Conservation (phyloP, 2,797 vertebrate genomes). For the Spea hammondii region DNA sequence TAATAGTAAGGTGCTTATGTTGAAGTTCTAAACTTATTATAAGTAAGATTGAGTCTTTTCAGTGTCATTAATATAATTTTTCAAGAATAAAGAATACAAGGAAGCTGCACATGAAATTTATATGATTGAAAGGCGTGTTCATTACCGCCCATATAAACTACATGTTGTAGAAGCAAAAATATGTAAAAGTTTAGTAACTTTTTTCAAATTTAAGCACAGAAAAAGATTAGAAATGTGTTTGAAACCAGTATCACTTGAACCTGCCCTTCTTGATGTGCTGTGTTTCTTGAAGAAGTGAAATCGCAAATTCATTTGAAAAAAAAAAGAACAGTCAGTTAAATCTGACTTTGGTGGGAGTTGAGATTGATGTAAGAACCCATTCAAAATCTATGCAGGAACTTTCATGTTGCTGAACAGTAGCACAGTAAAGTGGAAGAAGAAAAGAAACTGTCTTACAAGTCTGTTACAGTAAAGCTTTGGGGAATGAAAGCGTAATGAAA, state of each 20-base stretch:
- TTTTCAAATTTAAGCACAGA: not conserved
- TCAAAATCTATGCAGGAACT: conserved; percentile 5
- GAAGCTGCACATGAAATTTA: not conserved
- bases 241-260: conserved; percentile 7
- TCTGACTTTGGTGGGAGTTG: not conserved
- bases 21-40: no score
- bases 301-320: not conserved
- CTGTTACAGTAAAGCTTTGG: not conserved
- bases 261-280: not conserved
- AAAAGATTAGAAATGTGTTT: not conserved
- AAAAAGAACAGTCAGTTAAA: not conserved
- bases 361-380: conserved; percentile 1
- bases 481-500: not conserved
- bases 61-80: no score
- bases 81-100: no score
- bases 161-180: not conserved
- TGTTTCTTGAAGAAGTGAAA: not conserved
- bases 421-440: not conserved
- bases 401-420: not conserved
- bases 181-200: not conserved
- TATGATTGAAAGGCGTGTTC: not conserved
- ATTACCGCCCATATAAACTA: not conserved
- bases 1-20: no score
- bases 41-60: no score
- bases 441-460: not conserved